Conservation (phyloP, 2,113 vertebrate genomes). For the Piaya cayana region DNA sequence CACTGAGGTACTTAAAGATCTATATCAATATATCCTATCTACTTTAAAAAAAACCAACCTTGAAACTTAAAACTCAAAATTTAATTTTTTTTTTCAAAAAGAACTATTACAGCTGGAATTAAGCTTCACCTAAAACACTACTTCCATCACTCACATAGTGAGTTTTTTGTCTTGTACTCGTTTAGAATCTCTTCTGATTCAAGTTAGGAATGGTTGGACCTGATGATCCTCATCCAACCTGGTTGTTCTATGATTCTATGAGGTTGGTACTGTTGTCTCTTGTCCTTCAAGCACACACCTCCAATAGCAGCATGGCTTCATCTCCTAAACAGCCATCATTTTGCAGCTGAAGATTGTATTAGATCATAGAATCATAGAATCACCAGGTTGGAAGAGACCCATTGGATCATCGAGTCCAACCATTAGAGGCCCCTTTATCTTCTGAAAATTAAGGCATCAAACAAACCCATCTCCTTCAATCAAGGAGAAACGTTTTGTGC, state of each 20-base stretch:
- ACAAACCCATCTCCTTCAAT: not conserved
- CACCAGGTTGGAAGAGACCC: no score
- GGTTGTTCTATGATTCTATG: no score
- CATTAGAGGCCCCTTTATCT: not conserved
- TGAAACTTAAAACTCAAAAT: not conserved
- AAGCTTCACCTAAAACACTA: not conserved
- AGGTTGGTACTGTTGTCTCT: not conserved
- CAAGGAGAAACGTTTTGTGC: not conserved
- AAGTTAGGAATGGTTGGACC: no score
- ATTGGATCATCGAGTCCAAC: no score
- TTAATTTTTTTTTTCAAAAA: not conserved
- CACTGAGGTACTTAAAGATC: not conserved
- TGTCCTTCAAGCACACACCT: not conserved
- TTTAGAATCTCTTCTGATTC: not conserved
- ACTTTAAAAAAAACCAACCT: not conserved
- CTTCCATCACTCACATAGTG: not conserved
- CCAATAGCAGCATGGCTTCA: not conserved
- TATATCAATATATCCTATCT: not conserved
- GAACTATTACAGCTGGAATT: not conserved
- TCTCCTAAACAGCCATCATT: not conserved
- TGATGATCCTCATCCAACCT: no score
- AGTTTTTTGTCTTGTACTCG: not conserved
- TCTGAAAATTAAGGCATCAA: not conserved
- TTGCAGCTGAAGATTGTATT: not conserved
- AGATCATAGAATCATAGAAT: no score